Evolutionary conservation across 2,888 invertebrate genomes (phyloP), one percentile per base, ranked within the genome.

Genomic region (Mesochorus sp.): DNA sequence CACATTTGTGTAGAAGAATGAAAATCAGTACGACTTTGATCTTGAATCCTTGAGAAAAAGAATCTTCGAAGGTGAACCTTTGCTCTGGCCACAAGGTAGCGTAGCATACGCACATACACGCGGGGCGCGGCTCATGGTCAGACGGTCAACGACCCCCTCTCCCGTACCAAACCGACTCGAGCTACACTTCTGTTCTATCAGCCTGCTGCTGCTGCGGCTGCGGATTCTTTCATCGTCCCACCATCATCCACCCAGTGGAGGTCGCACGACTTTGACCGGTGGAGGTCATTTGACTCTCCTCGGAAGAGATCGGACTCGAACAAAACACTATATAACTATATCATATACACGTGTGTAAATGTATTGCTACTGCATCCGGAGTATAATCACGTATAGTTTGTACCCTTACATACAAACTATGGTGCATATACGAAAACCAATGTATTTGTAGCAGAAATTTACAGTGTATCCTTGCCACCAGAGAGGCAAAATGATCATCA

Each of bases 121-220:
- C 88, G 88, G 90, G 90, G 90, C 90, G 89, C 90, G 90, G 90
- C 90, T 89, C 90, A 89, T 90, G 90, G 90, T 90, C 90, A 90
- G 89, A 89, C 89, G 89, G 90, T 89, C 90, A 88, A 88, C 86
- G 90, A 90, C 87, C 90, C 85, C 84, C 81, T 39, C 57, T 73
- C 66, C 44, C 74, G 57, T 53, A 61, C 66, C 42, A 67, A 68
- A 42, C 49, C 67, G 75, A 70, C n/a, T n/a, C n/a, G 77, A 37
- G 66, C 77, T 74, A 79, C 53, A 26, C 79, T 78, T 82, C 82
- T 61, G 76, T 76, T 75, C 81, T 82, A 83, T 81, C 83, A 71
- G 83, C 81, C 80, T 64, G 73, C 73, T 72, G 77, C 81, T 80
- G 82, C 81, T 78, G 51, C n/a, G n/a, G n/a, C 59, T 67, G 71